These are phyloP conservation scores for Pimpla rufipes DNA, from an alignment of 2,888 invertebrate species.

Conservation along the genomic window DNA sequence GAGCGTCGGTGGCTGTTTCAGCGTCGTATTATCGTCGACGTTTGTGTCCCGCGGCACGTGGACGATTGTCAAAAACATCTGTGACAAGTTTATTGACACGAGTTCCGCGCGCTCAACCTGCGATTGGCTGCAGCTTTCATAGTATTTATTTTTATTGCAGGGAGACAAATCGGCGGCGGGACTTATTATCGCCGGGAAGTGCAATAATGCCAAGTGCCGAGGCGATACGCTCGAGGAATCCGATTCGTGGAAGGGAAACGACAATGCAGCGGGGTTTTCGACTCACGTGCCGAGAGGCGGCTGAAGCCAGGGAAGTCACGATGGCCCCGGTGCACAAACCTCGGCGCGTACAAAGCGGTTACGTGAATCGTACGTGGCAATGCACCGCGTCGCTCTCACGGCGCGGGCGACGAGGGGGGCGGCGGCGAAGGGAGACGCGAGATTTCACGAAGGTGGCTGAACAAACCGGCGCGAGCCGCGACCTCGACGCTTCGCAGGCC, in stretches of 20 bases:
- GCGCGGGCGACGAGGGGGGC: background rate
- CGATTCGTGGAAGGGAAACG: background rate
- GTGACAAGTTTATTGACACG: background rate
- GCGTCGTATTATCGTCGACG: too few relatives aligned
- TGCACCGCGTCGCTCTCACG: constrained; percentile 61
- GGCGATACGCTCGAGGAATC: constrained; percentile 6
- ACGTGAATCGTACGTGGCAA: constrained; percentile 47
- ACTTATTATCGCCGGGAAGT: background rate
- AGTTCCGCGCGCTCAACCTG: background rate
- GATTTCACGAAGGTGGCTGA: constrained; percentile 68
- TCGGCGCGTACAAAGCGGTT: constrained; percentile 18
- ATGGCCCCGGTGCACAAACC: constrained; percentile 18
- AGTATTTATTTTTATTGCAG: background rate
- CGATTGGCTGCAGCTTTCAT: background rate
- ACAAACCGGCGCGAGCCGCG: constrained; percentile 54
- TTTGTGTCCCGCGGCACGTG: background rate
- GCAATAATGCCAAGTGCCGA: background rate
- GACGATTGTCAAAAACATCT: background rate
- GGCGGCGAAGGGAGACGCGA: constrained; percentile 47
- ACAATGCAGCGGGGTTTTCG: constrained; percentile 9
- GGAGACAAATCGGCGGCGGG: background rate
- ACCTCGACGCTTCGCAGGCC: constrained; percentile 15
- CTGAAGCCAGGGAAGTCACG: background rate
- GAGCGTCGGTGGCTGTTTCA: constrained; percentile 7
- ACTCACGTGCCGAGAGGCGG: background rate